Percentiles rank a stretch among this genome's conserved stretches.
These are phyloP conservation scores for Nycticryphes semicollaris DNA, from an alignment of 2,113 vertebrate genomes.

Conservation along the genomic window DNA sequence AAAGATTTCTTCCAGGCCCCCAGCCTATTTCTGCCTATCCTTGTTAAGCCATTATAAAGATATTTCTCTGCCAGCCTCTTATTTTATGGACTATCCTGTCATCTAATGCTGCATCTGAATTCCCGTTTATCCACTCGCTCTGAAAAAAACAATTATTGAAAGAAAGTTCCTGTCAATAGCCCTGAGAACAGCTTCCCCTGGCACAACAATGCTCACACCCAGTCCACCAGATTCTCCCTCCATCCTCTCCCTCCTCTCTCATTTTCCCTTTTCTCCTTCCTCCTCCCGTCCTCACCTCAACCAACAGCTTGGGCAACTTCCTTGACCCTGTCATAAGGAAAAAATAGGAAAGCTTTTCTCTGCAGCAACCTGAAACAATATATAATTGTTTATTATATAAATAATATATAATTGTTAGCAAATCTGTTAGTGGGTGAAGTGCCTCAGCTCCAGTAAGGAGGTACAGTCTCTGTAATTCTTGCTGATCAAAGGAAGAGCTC, in stretches of 20 bases:
- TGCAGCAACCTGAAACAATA: background rate
- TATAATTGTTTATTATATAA: too few relatives aligned
- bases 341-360: background rate
- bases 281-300: background rate
- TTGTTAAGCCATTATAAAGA: background rate
- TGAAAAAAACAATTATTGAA: background rate
- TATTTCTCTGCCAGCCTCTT: background rate
- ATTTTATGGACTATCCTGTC: background rate
- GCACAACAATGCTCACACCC: background rate
- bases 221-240: background rate
- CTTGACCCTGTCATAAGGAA: background rate
- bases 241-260: background rate
- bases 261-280: background rate
- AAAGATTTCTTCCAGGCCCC: background rate
- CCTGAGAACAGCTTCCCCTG: background rate
- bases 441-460: background rate
- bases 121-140: background rate
- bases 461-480: background rate
- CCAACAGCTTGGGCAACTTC: background rate
- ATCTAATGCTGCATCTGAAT: background rate
- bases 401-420: too few relatives aligned
- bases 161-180: background rate
- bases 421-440: background rate
- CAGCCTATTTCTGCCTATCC: slow-evolving; percentile 5
- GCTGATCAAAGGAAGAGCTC: background rate